These are phyloP conservation scores for Epiperipatus broadwayi DNA, from an alignment of 2,888 invertebrate species.

Conservation along the genomic window DNA sequence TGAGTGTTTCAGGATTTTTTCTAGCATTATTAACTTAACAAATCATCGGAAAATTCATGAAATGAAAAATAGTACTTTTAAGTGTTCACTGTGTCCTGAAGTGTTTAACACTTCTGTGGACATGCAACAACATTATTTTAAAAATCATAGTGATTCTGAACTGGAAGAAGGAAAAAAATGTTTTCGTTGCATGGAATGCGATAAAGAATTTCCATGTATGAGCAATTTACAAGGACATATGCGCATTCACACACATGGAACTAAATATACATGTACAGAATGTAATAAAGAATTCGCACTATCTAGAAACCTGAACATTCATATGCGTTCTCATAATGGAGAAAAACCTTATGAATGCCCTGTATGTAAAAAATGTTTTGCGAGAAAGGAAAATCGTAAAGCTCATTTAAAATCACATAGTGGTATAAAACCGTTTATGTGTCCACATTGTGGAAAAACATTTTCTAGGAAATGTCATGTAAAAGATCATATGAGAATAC, in stretches of 20 bases:
- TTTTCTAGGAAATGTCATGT: slow-evolving; percentile 17
- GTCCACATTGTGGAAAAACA: slow-evolving; percentile 18
- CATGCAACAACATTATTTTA: slow-evolving; percentile 26
- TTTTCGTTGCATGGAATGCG: slow-evolving; percentile 31
- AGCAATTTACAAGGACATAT: slow-evolving; percentile 34
- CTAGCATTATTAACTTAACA: slow-evolving; percentile 21
- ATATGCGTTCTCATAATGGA: slow-evolving; percentile 31
- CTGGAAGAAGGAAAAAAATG: slow-evolving; percentile 19
- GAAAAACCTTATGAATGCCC: slow-evolving; percentile 31
- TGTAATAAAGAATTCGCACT: slow-evolving; percentile 30
- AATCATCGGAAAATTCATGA: slow-evolving; percentile 19
- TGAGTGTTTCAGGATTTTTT: slow-evolving; percentile 25
- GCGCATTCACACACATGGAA: slow-evolving; percentile 29
- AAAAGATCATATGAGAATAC: too few relatives aligned
- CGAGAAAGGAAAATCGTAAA: slow-evolving; percentile 29
- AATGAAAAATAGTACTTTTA: slow-evolving; percentile 16
- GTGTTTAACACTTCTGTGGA: slow-evolving; percentile 20
- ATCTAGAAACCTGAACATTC: slow-evolving; percentile 26
- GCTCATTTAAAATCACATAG: slow-evolving; percentile 29
- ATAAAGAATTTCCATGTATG: slow-evolving; percentile 30
- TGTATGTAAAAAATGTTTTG: slow-evolving; percentile 29
- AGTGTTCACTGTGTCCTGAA: slow-evolving; percentile 25
- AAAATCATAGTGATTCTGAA: slow-evolving; percentile 19
- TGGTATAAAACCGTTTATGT: slow-evolving; percentile 17
- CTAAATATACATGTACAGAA: slow-evolving; percentile 28